These are phyloP conservation scores for Amniataba percoides DNA, from an alignment of 2,797 vertebrate species.

Conservation along the genomic window DNA sequence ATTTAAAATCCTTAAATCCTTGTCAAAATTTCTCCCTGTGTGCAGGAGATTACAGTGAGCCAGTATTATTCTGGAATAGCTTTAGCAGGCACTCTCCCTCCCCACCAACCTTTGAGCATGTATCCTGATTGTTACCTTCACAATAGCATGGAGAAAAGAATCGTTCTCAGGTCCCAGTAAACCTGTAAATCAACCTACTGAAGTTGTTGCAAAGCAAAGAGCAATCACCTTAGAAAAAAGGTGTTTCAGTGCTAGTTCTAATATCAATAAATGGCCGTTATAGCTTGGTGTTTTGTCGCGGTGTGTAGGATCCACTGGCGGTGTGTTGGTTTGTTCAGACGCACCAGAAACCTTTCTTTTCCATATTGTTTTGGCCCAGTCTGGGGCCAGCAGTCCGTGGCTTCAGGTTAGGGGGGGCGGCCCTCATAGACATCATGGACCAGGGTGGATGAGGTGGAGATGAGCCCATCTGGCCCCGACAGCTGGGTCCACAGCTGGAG, in stretches of 20 bases:
- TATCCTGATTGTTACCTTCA: constrained; percentile 73
- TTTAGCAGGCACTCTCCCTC: constrained; percentile 72
- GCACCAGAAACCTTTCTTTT: constrained; percentile 32
- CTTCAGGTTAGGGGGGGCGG: constrained; percentile 47
- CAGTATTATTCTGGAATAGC: constrained; percentile 78
- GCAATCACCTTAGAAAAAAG: constrained; percentile 21
- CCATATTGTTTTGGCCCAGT: constrained; percentile 52
- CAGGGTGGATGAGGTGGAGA: constrained; percentile 62
- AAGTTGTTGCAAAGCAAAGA: constrained; percentile 45
- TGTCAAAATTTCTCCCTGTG: constrained; percentile 79
- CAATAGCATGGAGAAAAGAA: constrained; percentile 66
- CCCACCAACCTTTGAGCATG: constrained; percentile 72
- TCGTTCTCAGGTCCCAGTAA: constrained; percentile 54
- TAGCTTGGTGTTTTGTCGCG: constrained; percentile 36
- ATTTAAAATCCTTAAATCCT: constrained; percentile 83
- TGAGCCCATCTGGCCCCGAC: constrained; percentile 79
- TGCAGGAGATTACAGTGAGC: constrained; percentile 78
- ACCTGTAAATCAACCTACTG: constrained; percentile 67
- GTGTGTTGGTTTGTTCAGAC: constrained; percentile 26
- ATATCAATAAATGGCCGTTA: constrained; percentile 31
- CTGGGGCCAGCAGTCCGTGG: constrained; percentile 42
- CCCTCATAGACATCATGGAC: constrained; percentile 61
- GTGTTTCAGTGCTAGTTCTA: constrained; percentile 28
- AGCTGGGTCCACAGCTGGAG: constrained; percentile 84
- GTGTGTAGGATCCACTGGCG: constrained; percentile 6